Evolutionary conservation across 2,797 vertebrate genomes (phyloP), one percentile per base, ranked within the genome.

Genomic region (Aotus griseimembra): DNA sequence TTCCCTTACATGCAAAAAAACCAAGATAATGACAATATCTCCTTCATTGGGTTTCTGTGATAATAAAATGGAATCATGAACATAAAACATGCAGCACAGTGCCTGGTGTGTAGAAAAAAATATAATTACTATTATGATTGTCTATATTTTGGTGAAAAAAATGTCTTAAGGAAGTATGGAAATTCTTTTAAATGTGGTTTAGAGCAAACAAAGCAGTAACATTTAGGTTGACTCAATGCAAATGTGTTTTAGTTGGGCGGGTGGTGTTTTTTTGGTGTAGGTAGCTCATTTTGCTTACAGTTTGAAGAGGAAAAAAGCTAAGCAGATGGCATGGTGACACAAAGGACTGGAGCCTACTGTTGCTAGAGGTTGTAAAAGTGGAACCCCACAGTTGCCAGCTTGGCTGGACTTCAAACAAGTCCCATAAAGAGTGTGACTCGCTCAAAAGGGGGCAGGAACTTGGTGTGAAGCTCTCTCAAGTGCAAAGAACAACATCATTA

Each of bases 251-350:
- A 46, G 41, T 61, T 39, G 61, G 33, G 30, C 30, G 20, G 2
- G 22, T 30, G 26, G 44, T 36, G 13, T 48, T 12, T 41, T 39
- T 84, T 75, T 30, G 84, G 57, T 76, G 55, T 72, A 57, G 76
- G 58, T 92, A 57, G 92, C 52, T 96, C 28, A 24, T 88, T 94
- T 93, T 93, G 86, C 83, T 89, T 94, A 88, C 64, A 28, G 64
- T 92, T 82, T 76, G 96, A 93, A 84, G 86, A 98, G 96, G 97
- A 96, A 97, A 98, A 98, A 98, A 97, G 97, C 73, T 93, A 97
- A 98, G 97, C 98, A 99, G 98, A 98, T 99, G 98, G 98, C 94
- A 95, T 0, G 19, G 98, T 97, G 97, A 98, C 98, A 99, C 97
- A 98, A 98, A 97, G 98, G 98, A 98, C 88, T 75, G 96, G 90